Base-by-base conservation (phyloP, 1,140 invertebrate species). In the Reticulitermes speratus region DNA sequence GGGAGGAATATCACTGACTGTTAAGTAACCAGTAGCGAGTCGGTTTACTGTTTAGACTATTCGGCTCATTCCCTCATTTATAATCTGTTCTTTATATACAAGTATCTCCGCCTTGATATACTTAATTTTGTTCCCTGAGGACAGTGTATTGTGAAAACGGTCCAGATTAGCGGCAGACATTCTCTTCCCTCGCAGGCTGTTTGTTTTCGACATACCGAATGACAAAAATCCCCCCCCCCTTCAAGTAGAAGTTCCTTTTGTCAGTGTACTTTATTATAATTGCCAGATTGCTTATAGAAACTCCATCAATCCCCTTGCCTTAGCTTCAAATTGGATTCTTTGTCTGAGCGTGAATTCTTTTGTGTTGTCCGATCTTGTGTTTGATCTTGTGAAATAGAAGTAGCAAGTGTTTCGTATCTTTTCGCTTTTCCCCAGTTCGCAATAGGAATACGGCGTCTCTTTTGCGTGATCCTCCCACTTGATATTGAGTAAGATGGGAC, bases 331-430 rank as follows among this genome's bases (percentile, higher is more conserved):
- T 75, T 75, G 65, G 65, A 75, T 75, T 75, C n/a, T 75, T 30
- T 75, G 65, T 75, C 65, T 75, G 25, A 30, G 65, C 65, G 65
- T 75, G n/a, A 75, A 30, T 75, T 75, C 65, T 75, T 55, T 75
- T 75, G 65, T 30, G 65, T 30, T 55, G 65, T 25, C 65, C n/a
- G 65, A 30, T 75, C 25, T 30, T 30, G 14, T 75, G 65, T 30
- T 75, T 25, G 65, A 75, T 75, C 65, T 30, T 7, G n/a, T 75
- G 65, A 75, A 75, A 75, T 75, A 14, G 65, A 8, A 75, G 65
- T 0, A 75, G 65, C 65, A n/a, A 75, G 65, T 30, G 65, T 75
- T 30, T 75, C 16, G 25, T 75, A 16, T 75, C 65, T 75, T 9
- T n/a, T 11, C 25, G 3, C 65, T 30, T 38, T 55, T 16, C 52